These are phyloP conservation scores for Drosophila pseudotalamancana DNA, from an alignment of 2,888 invertebrate species.

Conservation along the genomic window DNA sequence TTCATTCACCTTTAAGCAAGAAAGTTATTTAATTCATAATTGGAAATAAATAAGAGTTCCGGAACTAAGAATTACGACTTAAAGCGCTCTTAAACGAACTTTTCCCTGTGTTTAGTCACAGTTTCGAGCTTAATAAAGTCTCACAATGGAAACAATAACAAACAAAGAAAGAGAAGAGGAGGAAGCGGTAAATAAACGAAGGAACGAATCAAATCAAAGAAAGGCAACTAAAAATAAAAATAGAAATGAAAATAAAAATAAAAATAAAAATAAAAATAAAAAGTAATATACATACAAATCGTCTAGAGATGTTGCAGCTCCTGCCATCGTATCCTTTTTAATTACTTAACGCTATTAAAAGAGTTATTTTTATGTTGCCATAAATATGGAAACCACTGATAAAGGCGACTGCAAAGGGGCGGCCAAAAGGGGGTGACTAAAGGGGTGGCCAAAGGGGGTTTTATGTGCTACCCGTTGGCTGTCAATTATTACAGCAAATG, in stretches of 20 bases:
- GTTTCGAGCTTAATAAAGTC: background rate
- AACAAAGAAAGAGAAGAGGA: conserved; percentile 6
- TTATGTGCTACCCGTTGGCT: conserved; percentile 12
- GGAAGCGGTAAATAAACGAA: background rate
- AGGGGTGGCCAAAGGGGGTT: background rate
- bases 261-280: background rate
- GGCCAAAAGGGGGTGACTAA: background rate
- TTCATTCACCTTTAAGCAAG: too few species aligned
- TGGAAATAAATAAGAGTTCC: too few species aligned
- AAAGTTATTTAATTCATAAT: too few species aligned
- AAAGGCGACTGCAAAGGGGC: background rate
- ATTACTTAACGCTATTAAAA: background rate
- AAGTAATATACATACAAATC: conserved; percentile 59
- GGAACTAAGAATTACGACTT: too few species aligned
- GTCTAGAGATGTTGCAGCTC: conserved; percentile 15
- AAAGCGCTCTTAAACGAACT: too few species aligned
- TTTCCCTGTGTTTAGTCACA: too few species aligned
- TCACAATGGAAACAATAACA: background rate
- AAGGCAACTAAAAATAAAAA: background rate
- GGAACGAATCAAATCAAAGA: background rate
- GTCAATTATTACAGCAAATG: conserved; percentile 35
- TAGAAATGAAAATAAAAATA: background rate
- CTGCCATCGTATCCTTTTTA: conserved; percentile 10
- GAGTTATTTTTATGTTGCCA: background rate
- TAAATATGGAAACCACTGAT: background rate